phyloP scores from a whole-genome alignment of 2,113 vertebrate species.

The Xerus inauris region DNA sequence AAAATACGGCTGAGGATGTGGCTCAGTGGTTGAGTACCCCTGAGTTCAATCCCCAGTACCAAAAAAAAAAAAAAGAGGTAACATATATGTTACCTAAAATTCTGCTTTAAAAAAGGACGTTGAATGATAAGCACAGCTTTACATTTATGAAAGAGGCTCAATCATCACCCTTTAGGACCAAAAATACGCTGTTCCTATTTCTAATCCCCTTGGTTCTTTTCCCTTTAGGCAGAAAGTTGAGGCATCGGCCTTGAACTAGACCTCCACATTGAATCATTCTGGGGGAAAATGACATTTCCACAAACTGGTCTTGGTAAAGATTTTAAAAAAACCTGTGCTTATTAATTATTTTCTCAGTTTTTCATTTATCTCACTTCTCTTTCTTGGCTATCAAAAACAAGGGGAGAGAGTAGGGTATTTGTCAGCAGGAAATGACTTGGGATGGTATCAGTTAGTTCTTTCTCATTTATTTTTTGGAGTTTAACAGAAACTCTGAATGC shows the following conservation, averaged over 20 bases:
- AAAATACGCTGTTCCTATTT: neutral
- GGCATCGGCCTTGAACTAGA: neutral
- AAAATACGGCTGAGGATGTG: no score
- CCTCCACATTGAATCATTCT: neutral
- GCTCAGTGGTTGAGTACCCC: no score
- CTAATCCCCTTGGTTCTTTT: accelerated
- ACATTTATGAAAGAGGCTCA: neutral
- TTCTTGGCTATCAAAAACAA: neutral
- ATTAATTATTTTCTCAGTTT: slow-evolving; percentile 12
- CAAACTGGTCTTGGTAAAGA: neutral
- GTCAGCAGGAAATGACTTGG: slow-evolving; percentile 65
- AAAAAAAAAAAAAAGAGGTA: no score
- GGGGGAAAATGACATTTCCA: neutral
- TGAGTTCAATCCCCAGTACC: no score
- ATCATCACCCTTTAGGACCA: neutral
- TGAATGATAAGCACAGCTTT: neutral
- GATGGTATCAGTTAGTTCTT: slow-evolving; percentile 66
- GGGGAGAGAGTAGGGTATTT: neutral
- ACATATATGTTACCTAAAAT: neutral
- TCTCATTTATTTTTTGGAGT: slow-evolving; percentile 56
- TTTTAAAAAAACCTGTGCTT: neutral
- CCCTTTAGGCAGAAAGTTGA: neutral
- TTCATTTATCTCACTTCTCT: neutral
- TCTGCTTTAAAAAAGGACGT: neutral
- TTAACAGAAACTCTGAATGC: slow-evolving; percentile 73